These are phyloP conservation scores for Gadopsis marmoratus DNA, from an alignment of 2,797 vertebrate species.

Conservation along the genomic window DNA sequence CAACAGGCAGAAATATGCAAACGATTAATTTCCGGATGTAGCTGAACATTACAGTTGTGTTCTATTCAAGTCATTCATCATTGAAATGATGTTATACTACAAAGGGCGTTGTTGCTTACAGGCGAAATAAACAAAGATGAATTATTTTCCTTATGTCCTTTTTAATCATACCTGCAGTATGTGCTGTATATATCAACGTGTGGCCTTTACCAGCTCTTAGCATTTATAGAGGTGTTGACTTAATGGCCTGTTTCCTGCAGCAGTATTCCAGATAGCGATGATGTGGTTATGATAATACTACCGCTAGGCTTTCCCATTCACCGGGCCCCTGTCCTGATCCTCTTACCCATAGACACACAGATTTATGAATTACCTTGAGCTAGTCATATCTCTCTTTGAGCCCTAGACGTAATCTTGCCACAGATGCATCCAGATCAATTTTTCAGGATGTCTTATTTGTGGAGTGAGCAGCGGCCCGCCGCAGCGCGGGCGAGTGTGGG, in stretches of 20 bases:
- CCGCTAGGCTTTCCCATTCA: conserved; percentile 37
- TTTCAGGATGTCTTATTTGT: conserved; percentile 81
- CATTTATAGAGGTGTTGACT: conserved; percentile 54
- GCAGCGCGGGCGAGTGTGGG: conserved; percentile 7
- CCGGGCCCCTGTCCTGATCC: conserved; percentile 31
- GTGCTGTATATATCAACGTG: conserved; percentile 18
- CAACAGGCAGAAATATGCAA: conserved; percentile 1
- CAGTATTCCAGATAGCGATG: conserved; percentile 37
- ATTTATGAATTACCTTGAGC: conserved; percentile 77
- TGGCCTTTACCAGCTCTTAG: conserved; percentile 39
- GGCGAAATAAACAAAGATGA: conserved; percentile 59
- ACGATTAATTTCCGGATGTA: conserved; percentile 11
- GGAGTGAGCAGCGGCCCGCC: conserved; percentile 53
- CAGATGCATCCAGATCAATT: conserved; percentile 80
- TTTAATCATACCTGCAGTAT: conserved; percentile 56
- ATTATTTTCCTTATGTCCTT: conserved; percentile 42
- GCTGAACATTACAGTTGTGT: not conserved
- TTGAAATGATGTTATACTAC: conserved; percentile 38
- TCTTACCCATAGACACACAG: conserved; percentile 51
- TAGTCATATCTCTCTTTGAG: conserved; percentile 70
- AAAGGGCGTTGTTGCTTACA: conserved; percentile 44
- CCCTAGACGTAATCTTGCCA: conserved; percentile 69
- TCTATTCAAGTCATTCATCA: conserved; percentile 50
- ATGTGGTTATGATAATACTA: conserved; percentile 50
- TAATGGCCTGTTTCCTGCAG: conserved; percentile 47